Base-by-base conservation (phyloP, 2,113 vertebrate species). In the Reinhardtius hippoglossoides region DNA sequence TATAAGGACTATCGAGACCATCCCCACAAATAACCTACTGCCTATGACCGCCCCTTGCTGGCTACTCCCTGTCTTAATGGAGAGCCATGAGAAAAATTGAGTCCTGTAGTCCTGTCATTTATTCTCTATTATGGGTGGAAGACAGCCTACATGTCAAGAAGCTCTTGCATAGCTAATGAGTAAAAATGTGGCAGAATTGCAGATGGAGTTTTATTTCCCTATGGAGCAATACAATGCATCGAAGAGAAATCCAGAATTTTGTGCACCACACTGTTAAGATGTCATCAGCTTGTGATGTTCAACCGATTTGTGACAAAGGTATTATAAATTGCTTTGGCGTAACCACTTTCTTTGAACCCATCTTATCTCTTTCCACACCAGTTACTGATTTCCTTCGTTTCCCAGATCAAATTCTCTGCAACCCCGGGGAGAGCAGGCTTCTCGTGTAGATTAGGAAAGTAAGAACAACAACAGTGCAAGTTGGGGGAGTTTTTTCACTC, bases 371-470 rank as follows among this genome's bases (percentile, higher is more conserved):
- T 62, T 72, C 66, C 60, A 59, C 58, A 66, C 69, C 50, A 42
- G n/a, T 50, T 50, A 55, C 67, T 44, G 56, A 75, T 81, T 81
- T 74, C 20, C 37, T 66, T 59, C 2, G 40, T 76, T 80, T 80
- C 67, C 70, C 63, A 72, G 55, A 75, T 78, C 52, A 63, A 58
- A 71, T 82, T 78, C 82, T 44, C 64, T 24, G 57, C 60, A 69
- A 8, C 21, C 54, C 77, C 48, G 13, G 66, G 8, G 67, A 74
- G 48, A 65, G 40, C 13, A 4, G 26, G 27, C 31, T n/a, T 48
- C 42, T 68, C 9, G 48, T 57, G 40, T 23, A 66, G 76, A 67
- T 80, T 64, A 62, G 23, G 35, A 12, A 16, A 66, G 71, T 21
- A 9, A 60, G 5, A 55, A 72, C 52, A 82, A 71, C 55, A 72